These are phyloP conservation scores for Notarius lentiginosus DNA, from an alignment of 2,113 vertebrate species.

Conservation along the genomic window DNA sequence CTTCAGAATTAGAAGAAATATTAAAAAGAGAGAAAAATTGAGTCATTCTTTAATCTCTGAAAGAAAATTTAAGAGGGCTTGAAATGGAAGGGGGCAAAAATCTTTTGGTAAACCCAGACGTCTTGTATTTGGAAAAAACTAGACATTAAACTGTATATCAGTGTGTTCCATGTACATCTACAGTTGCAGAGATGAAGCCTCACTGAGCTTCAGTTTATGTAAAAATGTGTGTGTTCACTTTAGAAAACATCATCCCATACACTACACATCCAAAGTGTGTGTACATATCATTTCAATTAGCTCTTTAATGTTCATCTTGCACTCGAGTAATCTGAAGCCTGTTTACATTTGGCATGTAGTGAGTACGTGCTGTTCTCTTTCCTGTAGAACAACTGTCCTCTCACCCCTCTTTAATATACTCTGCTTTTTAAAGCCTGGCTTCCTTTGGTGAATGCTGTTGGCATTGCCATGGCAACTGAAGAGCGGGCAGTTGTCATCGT, in stretches of 20 bases:
- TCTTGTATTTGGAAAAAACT: background rate
- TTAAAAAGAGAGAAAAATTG: background rate
- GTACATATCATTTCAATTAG: constrained; percentile 19
- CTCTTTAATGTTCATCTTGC: background rate
- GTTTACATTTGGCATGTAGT: background rate
- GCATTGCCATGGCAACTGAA: constrained; percentile 51
- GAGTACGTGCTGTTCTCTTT: background rate
- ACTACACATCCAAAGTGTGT: background rate
- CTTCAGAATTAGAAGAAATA: background rate
- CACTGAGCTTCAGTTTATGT: background rate
- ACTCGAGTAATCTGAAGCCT: background rate
- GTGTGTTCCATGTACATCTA: background rate
- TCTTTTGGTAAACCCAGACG: background rate
- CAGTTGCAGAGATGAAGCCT: background rate
- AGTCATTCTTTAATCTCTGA: too few relatives aligned
- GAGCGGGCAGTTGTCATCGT: constrained; percentile 47
- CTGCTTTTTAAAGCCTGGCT: constrained; percentile 37
- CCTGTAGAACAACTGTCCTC: constrained; percentile 19
- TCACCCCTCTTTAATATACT: constrained; percentile 41
- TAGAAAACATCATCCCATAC: background rate
- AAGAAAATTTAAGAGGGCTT: too few relatives aligned
- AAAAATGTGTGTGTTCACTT: background rate
- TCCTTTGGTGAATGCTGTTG: constrained; percentile 38
- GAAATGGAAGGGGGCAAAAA: background rate
- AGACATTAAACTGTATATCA: background rate